Conservation (phyloP, 2,888 invertebrate species). For the Leptinotarsa tumamoca region DNA sequence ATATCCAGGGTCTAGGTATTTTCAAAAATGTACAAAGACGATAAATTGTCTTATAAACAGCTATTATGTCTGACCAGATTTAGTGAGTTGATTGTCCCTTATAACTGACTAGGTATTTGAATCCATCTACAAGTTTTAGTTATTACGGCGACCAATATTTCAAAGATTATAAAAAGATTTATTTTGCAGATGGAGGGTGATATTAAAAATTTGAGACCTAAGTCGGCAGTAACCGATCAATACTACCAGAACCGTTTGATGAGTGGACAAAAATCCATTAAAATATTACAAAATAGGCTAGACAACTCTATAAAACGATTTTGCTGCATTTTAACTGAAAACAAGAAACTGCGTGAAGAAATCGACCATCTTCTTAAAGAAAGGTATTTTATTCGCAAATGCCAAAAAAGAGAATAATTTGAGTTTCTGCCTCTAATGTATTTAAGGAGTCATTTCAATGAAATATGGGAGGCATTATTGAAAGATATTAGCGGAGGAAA, state of each 20-base stretch:
- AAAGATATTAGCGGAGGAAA: slow-evolving; percentile 83
- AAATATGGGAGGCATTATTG: slow-evolving; percentile 82
- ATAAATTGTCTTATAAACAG: no score
- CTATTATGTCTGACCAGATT: no score
- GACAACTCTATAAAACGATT: slow-evolving; percentile 83
- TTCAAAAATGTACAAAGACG: no score
- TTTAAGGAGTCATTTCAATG: slow-evolving; percentile 82
- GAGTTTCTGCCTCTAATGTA: not conserved
- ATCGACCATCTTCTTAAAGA: slow-evolving; percentile 87
- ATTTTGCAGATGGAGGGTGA: slow-evolving; percentile 65
- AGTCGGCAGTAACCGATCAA: slow-evolving; percentile 65
- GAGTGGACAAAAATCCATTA: slow-evolving; percentile 70
- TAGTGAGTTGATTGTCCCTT: no score
- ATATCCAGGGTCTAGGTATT: no score
- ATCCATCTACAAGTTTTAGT: no score
- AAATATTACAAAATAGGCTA: slow-evolving; percentile 79
- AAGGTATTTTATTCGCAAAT: slow-evolving; percentile 67
- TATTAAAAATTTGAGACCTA: slow-evolving; percentile 63
- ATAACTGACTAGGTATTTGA: no score
- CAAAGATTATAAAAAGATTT: not conserved
- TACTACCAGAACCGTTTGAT: slow-evolving; percentile 68
- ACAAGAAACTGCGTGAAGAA: slow-evolving; percentile 78
- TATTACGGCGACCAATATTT: no score
- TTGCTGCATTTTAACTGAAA: slow-evolving; percentile 80
- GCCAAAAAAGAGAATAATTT: not conserved